phyloP scores from a whole-genome alignment of 2,113 vertebrate species.

The Fulica atra region DNA sequence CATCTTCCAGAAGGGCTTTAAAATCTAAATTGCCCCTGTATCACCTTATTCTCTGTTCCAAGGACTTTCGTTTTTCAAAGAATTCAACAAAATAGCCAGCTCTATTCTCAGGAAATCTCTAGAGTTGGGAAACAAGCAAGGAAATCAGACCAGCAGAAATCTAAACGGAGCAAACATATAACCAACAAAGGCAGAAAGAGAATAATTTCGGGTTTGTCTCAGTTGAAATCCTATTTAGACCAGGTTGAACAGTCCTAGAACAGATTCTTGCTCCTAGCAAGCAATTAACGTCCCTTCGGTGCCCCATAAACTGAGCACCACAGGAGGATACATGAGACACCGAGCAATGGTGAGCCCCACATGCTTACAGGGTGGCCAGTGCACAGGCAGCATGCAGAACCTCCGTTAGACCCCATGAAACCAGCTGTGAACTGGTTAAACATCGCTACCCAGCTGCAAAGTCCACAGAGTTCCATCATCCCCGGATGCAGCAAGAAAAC shows the following conservation, averaged over 20 bases:
- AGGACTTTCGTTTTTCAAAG: not conserved
- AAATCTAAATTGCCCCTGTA: not conserved
- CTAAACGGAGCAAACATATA: not conserved
- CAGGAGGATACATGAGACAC: rapidly evolving
- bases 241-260: not conserved
- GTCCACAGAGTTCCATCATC: too few relatives aligned
- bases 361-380: not conserved
- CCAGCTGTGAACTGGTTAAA: not conserved
- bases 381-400: not conserved
- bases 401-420: too few relatives aligned
- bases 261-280: not conserved
- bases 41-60: not conserved
- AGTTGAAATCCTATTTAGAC: not conserved
- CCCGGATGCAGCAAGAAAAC: rapidly evolving
- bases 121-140: not conserved
- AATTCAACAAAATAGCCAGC: not conserved
- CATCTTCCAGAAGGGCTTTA: not conserved
- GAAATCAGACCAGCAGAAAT: not conserved
- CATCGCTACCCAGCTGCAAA: not conserved
- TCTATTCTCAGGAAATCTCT: not conserved
- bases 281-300: not conserved
- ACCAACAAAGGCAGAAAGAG: not conserved
- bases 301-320: rapidly evolving
- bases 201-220: not conserved
- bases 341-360: rapidly evolving